phyloP scores from a whole-genome alignment of 1,140 invertebrate genomes.

The Drosophila bocki region DNA sequence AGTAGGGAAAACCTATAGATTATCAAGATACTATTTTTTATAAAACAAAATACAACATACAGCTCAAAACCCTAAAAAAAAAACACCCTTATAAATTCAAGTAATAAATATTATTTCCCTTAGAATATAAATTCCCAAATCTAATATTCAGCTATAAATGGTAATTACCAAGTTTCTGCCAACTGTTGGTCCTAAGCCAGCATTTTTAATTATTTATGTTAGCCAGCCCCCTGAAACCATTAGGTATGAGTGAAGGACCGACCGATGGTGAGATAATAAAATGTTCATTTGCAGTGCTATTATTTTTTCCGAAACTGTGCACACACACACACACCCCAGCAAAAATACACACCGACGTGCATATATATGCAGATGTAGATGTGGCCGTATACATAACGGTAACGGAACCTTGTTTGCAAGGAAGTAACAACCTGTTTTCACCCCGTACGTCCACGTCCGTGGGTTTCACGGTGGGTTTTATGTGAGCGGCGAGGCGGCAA shows the following conservation, averaged over 20 bases:
- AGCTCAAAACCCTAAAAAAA: background rate
- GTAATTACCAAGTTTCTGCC: conserved; percentile 13
- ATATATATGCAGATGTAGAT: conserved; percentile 53
- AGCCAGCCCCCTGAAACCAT: conserved; percentile 26
- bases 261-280: conserved; percentile 41
- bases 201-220: conserved; percentile 50
- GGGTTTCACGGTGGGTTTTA: conserved; percentile 38
- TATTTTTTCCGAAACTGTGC: conserved; percentile 43
- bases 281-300: conserved; percentile 46
- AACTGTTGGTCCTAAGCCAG: conserved; percentile 27
- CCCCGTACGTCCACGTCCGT: conserved; percentile 63
- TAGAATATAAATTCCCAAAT: conserved; percentile 9
- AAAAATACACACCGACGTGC: conserved; percentile 19
- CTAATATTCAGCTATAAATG: conserved; percentile 10
- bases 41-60: background rate
- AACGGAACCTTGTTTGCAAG: conserved; percentile 82
- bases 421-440: conserved; percentile 83
- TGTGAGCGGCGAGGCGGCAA: conserved; percentile 13
- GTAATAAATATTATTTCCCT: conserved; percentile 6
- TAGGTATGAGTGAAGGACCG: conserved; percentile 22
- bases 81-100: background rate
- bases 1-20: background rate
- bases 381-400: conserved; percentile 70
- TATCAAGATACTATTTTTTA: too few relatives aligned
- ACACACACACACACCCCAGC: conserved; percentile 1